phyloP scores from a whole-genome alignment of 2,888 invertebrate genomes.

The Oxytorus armatus region DNA sequence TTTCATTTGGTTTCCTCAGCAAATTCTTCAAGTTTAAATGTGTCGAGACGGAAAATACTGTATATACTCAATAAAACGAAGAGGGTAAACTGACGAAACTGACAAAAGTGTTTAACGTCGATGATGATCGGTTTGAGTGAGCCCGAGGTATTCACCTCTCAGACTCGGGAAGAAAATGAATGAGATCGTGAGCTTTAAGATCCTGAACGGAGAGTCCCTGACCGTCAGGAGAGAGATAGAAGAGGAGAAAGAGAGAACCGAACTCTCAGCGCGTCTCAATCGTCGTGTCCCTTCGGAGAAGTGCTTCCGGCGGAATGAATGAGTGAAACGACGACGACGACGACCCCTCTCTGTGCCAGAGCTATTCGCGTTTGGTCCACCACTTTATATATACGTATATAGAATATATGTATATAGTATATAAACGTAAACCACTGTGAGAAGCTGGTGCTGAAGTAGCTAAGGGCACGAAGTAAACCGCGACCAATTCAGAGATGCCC shows the following conservation, averaged over 20 bases:
- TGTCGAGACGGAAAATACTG: slow-evolving; percentile 2
- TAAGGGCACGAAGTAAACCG: slow-evolving; percentile 70
- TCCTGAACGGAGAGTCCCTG: slow-evolving; percentile 14
- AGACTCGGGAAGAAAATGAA: slow-evolving; percentile 29
- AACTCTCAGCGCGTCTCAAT: slow-evolving; percentile 74
- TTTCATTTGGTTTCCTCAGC: neutral
- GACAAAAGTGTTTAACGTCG: slow-evolving; percentile 53
- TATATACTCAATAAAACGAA: neutral
- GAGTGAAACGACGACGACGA: slow-evolving; percentile 68
- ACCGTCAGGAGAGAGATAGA: slow-evolving; percentile 53
- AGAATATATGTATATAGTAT: slow-evolving; percentile 18
- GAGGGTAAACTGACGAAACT: slow-evolving; percentile 15
- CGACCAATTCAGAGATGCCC: slow-evolving; percentile 76
- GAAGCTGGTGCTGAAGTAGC: slow-evolving; percentile 62
- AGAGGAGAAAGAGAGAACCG: slow-evolving; percentile 56
- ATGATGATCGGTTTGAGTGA: slow-evolving; percentile 56
- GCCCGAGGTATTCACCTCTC: neutral
- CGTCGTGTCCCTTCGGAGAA: slow-evolving; percentile 74
- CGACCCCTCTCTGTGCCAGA: slow-evolving; percentile 58
- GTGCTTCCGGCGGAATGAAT: slow-evolving; percentile 80
- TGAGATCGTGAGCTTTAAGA: slow-evolving; percentile 54
- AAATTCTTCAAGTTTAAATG: neutral
- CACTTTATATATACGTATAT: slow-evolving; percentile 45
- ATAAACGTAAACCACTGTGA: slow-evolving; percentile 49
- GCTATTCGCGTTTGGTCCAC: slow-evolving; percentile 64